Base-by-base conservation (phyloP, 2,888 invertebrate genomes). In the Sesia bembeciformis region DNA sequence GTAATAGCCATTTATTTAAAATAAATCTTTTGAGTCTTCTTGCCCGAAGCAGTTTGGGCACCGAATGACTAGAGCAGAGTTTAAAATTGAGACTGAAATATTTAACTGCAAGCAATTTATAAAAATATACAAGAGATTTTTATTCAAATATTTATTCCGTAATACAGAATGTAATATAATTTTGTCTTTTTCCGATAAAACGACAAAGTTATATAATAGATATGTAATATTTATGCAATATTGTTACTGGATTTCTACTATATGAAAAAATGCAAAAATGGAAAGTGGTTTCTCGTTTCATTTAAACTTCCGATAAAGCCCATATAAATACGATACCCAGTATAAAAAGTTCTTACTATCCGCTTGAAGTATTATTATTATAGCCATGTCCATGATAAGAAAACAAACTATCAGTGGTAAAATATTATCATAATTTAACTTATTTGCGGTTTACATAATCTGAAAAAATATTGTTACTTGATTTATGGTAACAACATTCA, bases 31-130 rank as follows among this genome's bases (percentile, higher is more conserved):
- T 42, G 23, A 64, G 87, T 87, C 86, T 83, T 83, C 84, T 74
- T 84, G 81, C 80, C 84, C 83, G 77, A 84, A 70, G 53, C n/a
- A 40, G 53, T 82, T 86, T 84, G 84, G 76, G 79, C 82, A 84
- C 62, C 60, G 78, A 81, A 79, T 69, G 86, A 81, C 84, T 72
- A 62, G 61, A 62, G 52, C 60, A 56, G 67, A 63, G 64, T 53
- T 54, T 52, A 8, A 4, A 60, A 65, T 66, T 66, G 71, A 77
- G 76, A 78, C 76, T 75, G 74, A 76, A 66, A 67, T 64, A 60
- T 53, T 51, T 57, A 58, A 7, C 51, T 40, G 8, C 7, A 40
- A 54, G 7, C 40, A 40, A 23, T 40, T 38, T 39, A 40, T 40
- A 52, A 40, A 49, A 38, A 40, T 8, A 52, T 40, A 52, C 52